Conservation (phyloP, 2,113 vertebrate genomes). For the Petrocephalus zakoni region DNA sequence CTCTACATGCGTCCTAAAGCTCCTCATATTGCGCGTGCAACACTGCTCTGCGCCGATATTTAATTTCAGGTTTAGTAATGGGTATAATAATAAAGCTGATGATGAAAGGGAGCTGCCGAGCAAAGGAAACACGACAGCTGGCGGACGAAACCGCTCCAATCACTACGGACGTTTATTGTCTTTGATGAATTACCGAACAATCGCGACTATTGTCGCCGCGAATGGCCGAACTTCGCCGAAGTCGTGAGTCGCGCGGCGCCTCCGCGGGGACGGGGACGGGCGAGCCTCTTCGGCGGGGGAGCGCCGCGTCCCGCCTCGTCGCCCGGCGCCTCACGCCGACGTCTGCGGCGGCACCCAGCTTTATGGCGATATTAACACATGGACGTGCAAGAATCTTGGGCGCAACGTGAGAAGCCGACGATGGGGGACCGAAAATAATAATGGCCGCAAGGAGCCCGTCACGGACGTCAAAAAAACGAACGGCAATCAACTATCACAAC, state of each 20-base stretch:
- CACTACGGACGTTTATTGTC: not conserved
- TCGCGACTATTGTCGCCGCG: not conserved
- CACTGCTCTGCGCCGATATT: not conserved
- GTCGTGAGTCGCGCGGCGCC: no score
- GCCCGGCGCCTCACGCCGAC: not conserved
- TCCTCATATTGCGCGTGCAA: not conserved
- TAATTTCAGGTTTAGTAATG: not conserved
- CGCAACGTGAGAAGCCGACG: constrained; percentile 6
- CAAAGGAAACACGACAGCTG: not conserved
- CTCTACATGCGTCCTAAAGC: not conserved
- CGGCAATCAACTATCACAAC: not conserved
- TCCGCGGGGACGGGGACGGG: no score
- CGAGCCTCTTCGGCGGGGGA: not conserved
- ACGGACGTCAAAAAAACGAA: not conserved
- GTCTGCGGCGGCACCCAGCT: not conserved
- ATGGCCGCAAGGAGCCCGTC: constrained; percentile 13
- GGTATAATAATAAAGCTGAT: not conserved
- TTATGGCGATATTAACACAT: constrained; percentile 7
- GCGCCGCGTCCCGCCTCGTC: not conserved
- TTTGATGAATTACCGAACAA: not conserved
- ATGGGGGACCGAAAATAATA: constrained; percentile 22
- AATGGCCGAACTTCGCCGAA: not conserved
- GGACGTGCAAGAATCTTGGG: not conserved
- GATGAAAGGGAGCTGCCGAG: not conserved
- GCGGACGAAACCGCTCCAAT: not conserved